Evolutionary conservation across 1,140 invertebrate species (phyloP).

Genomic region (Cepaea nemoralis): DNA sequence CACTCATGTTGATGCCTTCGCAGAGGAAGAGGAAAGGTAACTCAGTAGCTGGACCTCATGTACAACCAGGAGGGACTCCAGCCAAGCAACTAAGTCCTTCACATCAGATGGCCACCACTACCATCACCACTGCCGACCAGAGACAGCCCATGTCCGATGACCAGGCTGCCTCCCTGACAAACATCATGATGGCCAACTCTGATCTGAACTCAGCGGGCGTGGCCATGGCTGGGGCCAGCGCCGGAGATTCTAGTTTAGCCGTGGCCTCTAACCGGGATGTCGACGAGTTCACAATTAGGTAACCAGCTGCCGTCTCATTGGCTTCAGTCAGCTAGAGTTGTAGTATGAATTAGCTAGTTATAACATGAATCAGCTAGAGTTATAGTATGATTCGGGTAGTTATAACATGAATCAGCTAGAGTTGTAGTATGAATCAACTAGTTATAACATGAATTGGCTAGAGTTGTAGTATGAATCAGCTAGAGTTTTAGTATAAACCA

Average conservation of each 20-base stretch:
- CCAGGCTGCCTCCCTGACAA: slow-evolving; percentile 15
- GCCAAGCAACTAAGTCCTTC: not conserved
- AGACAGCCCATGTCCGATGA: slow-evolving; percentile 3
- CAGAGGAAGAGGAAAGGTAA: not conserved
- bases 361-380: not conserved
- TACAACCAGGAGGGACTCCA: not conserved
- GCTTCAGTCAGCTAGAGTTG: not conserved
- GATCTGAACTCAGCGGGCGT: not conserved
- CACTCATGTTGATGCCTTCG: too few relatives aligned
- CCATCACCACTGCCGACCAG: not conserved
- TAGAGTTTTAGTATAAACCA: too few relatives aligned
- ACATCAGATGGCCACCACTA: not conserved
- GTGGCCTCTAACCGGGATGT: not conserved
- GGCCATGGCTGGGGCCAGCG: not conserved
- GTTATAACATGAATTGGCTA: too few relatives aligned
- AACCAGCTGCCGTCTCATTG: too few relatives aligned
- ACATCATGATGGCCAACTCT: slow-evolving; percentile 23
- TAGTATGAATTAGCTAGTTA: too few relatives aligned
- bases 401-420: not conserved
- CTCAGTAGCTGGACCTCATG: not conserved
- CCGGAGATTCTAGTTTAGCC: not conserved
- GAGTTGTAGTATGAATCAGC: too few relatives aligned
- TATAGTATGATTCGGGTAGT: not conserved
- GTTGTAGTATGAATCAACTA: not conserved
- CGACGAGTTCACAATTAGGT: slow-evolving; percentile 35